Conservation (phyloP, 2,888 invertebrate species). For the Torymus texanus region DNA sequence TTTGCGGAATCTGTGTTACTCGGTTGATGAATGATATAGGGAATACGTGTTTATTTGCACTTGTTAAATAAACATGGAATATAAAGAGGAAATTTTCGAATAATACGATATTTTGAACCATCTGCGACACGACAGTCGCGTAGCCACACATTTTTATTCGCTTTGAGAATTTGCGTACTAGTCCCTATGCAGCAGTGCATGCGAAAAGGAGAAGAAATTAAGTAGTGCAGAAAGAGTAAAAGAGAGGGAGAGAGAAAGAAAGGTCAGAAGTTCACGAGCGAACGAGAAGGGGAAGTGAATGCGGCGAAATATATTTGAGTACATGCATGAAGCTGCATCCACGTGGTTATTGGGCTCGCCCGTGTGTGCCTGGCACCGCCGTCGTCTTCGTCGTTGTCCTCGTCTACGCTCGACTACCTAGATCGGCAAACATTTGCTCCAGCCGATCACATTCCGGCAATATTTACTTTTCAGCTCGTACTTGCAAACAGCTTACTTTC, state of each 20-base stretch:
- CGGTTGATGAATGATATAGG: too few species aligned
- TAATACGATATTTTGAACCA: too few species aligned
- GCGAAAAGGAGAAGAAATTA: constrained; percentile 13
- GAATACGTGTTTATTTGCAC: too few species aligned
- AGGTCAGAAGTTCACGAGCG: not conserved
- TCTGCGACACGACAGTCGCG: not conserved
- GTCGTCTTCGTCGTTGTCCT: not conserved
- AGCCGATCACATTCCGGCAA: constrained; percentile 63
- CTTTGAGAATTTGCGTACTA: constrained; percentile 9
- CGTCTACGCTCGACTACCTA: constrained; percentile 60
- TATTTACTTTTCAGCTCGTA: constrained; percentile 68
- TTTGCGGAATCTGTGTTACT: too few species aligned
- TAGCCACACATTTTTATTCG: constrained; percentile 17
- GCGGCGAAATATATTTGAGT: not conserved
- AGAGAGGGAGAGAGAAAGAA: not conserved
- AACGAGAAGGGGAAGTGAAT: not conserved
- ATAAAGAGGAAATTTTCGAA: too few species aligned
- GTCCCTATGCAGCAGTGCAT: not conserved
- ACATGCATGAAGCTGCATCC: not conserved
- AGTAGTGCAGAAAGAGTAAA: not conserved
- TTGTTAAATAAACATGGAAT: too few species aligned
- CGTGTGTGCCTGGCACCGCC: not conserved
- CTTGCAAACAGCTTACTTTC: constrained; percentile 64
- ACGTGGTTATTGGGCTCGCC: constrained; percentile 19
- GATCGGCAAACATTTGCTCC: constrained; percentile 67